phyloP scores from a whole-genome alignment of 2,113 vertebrate species.

The Neogobius melanostomus region DNA sequence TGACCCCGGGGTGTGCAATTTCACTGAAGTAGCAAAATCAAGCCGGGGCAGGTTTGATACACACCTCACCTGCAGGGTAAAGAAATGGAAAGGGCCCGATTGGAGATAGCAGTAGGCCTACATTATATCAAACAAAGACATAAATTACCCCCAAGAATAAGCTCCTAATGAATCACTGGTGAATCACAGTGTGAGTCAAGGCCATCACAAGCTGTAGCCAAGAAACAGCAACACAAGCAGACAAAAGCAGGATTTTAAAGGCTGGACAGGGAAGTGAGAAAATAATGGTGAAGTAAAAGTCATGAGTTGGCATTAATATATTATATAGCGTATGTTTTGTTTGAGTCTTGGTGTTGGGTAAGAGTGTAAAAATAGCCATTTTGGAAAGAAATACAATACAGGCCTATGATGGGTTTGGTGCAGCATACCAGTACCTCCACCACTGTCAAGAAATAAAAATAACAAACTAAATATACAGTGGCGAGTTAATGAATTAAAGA shows the following conservation, averaged over 20 bases:
- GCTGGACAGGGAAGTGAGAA: not conserved
- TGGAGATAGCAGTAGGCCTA: not conserved
- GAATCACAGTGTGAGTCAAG: conserved; percentile 53
- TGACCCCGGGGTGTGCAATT: conserved; percentile 53
- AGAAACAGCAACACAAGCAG: conserved; percentile 23
- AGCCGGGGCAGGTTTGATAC: conserved; percentile 54
- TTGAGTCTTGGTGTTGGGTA: no score
- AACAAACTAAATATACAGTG: no score
- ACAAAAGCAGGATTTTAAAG: not conserved
- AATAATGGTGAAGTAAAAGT: not conserved
- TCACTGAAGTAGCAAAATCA: conserved; percentile 54
- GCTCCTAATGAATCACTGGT: conserved; percentile 48
- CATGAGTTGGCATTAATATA: not conserved
- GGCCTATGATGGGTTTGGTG: no score
- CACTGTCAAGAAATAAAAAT: no score
- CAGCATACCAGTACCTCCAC: no score
- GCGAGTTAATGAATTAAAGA: no score
- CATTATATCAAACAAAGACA: conserved; percentile 4
- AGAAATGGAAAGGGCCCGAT: conserved; percentile 16
- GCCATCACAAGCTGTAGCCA: conserved; percentile 23
- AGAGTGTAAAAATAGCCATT: no score
- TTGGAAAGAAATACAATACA: no score
- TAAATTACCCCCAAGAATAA: conserved; percentile 6
- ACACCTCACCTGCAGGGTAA: conserved; percentile 39
- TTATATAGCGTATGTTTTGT: not conserved